Conservation (phyloP, 2,113 vertebrate species). For the Pseudois nayaur region DNA sequence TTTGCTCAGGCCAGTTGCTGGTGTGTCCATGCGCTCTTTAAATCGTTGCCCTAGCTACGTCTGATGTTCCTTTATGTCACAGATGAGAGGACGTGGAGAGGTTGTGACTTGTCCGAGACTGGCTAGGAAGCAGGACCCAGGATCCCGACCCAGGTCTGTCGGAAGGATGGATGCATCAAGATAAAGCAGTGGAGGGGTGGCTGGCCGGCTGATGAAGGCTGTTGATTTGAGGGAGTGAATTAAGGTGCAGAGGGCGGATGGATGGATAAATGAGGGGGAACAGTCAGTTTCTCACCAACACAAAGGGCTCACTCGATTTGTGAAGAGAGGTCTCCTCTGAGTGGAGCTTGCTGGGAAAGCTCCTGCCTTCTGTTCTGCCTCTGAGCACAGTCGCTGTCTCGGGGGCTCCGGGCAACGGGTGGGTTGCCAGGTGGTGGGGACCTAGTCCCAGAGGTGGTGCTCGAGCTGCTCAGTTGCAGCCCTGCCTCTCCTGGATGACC, state of each 20-base stretch:
- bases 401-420: conserved; percentile 11
- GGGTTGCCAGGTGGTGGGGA: background rate
- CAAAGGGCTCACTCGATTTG: background rate
- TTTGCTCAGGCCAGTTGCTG: background rate
- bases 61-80: background rate
- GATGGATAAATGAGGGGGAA: background rate
- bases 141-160: background rate
- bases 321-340: background rate
- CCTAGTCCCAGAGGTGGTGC: background rate
- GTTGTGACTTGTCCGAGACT: background rate
- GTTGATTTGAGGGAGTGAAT: background rate
- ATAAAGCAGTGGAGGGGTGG: too few species aligned
- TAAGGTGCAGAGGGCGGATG: background rate
- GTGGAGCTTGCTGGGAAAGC: background rate
- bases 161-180: background rate
- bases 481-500: background rate
- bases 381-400: background rate
- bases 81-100: background rate
- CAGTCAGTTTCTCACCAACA: background rate
- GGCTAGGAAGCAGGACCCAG: background rate
- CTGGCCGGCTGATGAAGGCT: background rate
- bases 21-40: background rate
- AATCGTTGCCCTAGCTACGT: background rate
- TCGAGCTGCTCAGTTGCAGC: background rate
- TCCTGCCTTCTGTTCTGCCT: background rate